Evolutionary conservation across 2,797 vertebrate genomes (phyloP).

Genomic region (Typhlichthys eigenmanni): DNA sequence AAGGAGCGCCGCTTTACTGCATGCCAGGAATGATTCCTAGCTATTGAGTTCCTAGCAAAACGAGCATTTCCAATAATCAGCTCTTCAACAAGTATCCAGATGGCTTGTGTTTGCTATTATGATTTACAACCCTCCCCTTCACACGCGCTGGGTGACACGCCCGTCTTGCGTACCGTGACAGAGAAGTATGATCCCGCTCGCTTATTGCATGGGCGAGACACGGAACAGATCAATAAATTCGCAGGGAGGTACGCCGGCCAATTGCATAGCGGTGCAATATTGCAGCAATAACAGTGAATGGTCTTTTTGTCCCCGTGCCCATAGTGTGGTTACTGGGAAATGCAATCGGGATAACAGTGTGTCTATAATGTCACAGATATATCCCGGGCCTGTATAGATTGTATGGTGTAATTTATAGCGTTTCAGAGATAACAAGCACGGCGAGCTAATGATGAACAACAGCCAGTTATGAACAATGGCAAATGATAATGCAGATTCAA

Average conservation of each 20-base stretch:
- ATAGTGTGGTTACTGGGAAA: slow-evolving; percentile 7
- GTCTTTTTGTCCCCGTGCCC: slow-evolving; percentile 38
- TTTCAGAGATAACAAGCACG: background rate
- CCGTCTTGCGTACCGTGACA: slow-evolving; percentile 16
- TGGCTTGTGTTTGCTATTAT: slow-evolving; percentile 31
- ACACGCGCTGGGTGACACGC: slow-evolving; percentile 11
- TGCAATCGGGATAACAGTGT: slow-evolving; percentile 21
- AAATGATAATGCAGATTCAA: too few relatives aligned
- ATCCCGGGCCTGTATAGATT: slow-evolving; percentile 1
- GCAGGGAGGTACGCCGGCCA: slow-evolving; percentile 22
- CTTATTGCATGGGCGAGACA: slow-evolving; percentile 45
- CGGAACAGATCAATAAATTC: slow-evolving; percentile 59
- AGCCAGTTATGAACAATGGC: too few relatives aligned
- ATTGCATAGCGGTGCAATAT: slow-evolving; percentile 45
- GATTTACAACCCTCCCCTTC: slow-evolving; percentile 19
- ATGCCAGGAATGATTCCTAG: slow-evolving; percentile 22
- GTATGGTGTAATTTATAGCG: slow-evolving; percentile 16
- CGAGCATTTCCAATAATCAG: background rate
- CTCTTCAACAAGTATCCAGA: slow-evolving; percentile 22
- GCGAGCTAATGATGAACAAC: background rate
- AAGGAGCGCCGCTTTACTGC: slow-evolving; percentile 22
- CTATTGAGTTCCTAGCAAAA: background rate
- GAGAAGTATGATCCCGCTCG: slow-evolving; percentile 23
- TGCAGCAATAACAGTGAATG: slow-evolving; percentile 40
- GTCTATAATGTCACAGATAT: slow-evolving; percentile 3